phyloP scores from a whole-genome alignment of 2,797 vertebrate genomes.

The Malurus splendens region DNA sequence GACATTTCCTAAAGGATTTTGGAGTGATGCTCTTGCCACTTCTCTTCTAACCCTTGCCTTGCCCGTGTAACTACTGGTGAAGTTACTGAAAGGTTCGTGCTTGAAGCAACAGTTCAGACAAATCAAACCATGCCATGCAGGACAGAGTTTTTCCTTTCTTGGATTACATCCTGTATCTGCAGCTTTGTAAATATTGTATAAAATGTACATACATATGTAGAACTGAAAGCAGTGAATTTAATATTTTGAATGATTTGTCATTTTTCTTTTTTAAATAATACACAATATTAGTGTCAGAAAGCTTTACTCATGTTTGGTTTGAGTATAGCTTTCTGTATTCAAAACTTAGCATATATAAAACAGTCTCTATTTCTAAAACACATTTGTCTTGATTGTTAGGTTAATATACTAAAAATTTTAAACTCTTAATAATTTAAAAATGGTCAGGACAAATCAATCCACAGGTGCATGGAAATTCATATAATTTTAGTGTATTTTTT shows the following conservation, averaged over 20 bases:
- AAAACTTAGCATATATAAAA: background rate
- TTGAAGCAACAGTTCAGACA: background rate
- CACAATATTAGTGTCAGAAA: background rate
- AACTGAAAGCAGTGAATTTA: background rate
- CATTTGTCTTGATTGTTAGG: background rate
- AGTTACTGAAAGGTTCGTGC: background rate
- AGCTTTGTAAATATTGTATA: background rate
- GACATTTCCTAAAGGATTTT: background rate
- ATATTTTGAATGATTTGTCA: background rate
- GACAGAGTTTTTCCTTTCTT: background rate
- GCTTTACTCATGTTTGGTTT: background rate
- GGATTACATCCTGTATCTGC: background rate
- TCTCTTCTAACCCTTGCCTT: background rate
- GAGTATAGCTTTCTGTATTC: background rate
- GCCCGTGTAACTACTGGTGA: rapidly evolving
- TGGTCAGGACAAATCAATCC: background rate
- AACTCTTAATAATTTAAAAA: background rate
- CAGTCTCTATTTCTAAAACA: background rate
- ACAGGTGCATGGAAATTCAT: background rate
- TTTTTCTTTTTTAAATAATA: background rate
- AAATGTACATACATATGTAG: background rate
- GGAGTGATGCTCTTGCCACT: background rate
- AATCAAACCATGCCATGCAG: background rate
- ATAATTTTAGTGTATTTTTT: background rate
- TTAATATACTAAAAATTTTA: background rate